phyloP scores from a whole-genome alignment of 2,797 vertebrate species.

The Cryptoprocta ferox region DNA sequence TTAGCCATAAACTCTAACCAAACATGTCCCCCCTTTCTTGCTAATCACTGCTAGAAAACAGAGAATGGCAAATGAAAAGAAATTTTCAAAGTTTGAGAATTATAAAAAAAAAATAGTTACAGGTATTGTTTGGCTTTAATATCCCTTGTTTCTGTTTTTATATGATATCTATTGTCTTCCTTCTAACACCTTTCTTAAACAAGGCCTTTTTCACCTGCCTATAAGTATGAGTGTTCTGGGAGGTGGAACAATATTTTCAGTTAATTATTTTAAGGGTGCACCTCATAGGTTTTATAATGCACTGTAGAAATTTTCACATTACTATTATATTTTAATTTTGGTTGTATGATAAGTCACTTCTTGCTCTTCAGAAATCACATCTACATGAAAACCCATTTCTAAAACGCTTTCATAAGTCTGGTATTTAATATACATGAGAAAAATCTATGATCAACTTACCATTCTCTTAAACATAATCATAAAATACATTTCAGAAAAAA shows the following conservation, averaged over 20 bases:
- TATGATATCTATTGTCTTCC: not conserved
- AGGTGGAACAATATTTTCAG: not conserved
- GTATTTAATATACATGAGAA: not conserved
- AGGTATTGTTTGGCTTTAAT: not conserved
- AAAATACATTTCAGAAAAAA: not conserved
- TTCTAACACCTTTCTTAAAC: not conserved
- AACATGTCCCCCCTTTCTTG: not conserved
- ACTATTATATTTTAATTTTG: not conserved
- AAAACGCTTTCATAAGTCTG: not conserved
- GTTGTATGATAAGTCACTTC: not conserved
- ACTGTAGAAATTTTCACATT: not conserved
- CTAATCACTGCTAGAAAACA: not conserved
- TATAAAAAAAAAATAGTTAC: not conserved
- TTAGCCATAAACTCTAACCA: not conserved
- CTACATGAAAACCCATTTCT: not conserved
- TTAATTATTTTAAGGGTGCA: not conserved
- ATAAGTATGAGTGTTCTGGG: not conserved
- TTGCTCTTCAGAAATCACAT: conserved; percentile 9
- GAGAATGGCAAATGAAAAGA: not conserved
- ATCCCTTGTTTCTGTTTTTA: not conserved
- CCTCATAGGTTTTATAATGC: not conserved
- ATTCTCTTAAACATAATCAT: not conserved
- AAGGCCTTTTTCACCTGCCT: not conserved
- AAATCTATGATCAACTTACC: not conserved
- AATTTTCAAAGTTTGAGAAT: not conserved